These are phyloP conservation scores for Cataglyphis rosenhaueri DNA, from an alignment of 2,888 invertebrate genomes.

Conservation along the genomic window DNA sequence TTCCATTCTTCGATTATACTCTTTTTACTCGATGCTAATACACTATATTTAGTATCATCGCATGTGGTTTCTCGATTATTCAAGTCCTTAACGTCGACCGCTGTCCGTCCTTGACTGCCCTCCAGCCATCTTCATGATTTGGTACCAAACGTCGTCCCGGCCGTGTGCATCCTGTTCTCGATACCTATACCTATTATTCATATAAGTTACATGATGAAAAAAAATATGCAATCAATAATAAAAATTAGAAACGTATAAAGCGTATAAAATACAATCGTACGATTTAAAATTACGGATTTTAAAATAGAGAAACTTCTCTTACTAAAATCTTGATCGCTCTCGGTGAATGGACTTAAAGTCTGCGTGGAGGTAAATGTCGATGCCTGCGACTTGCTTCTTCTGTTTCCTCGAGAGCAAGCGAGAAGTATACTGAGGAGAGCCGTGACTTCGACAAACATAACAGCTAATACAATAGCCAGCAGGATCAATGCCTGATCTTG, in stretches of 20 bases:
- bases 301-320: not conserved
- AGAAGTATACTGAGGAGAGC: slow-evolving; percentile 90
- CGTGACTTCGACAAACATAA: slow-evolving; percentile 91
- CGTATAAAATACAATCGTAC: not conserved
- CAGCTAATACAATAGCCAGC: slow-evolving; percentile 88
- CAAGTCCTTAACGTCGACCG: slow-evolving; percentile 58
- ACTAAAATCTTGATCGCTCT: slow-evolving; percentile 82
- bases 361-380: slow-evolving; percentile 83
- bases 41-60: slow-evolving; percentile 56
- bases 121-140: slow-evolving; percentile 85
- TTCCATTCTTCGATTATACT: slow-evolving; percentile 81
- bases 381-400: slow-evolving; percentile 85
- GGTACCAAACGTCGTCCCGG: slow-evolving; percentile 80
- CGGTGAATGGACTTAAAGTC: slow-evolving; percentile 81
- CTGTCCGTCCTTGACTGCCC: slow-evolving; percentile 80
- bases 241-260: not conserved
- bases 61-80: slow-evolving; percentile 24
- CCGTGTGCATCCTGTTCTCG: slow-evolving; percentile 82
- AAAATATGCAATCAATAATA: not conserved
- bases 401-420: slow-evolving; percentile 89
- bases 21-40: slow-evolving; percentile 60
- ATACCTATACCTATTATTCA: slow-evolving; percentile 75
- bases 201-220: not conserved
- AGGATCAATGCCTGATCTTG: slow-evolving; percentile 91
- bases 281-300: not conserved